Conservation (phyloP, 2,888 invertebrate species). For the Athripsodes cinereus region DNA sequence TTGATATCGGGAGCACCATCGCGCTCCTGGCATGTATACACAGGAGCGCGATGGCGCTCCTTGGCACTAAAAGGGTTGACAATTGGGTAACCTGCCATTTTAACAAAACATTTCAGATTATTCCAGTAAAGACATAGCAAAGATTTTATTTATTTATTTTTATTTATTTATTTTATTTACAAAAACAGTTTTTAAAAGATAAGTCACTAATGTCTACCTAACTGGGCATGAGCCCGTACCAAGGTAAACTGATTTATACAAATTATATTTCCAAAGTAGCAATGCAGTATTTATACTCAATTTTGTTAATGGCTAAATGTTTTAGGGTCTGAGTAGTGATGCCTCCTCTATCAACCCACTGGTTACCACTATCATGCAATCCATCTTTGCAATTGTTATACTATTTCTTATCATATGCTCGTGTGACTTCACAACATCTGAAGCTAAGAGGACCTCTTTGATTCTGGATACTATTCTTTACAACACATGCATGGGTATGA, state of each 20-base stretch:
- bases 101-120: too few species aligned
- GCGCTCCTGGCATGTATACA: too few species aligned
- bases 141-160: constrained; percentile 4
- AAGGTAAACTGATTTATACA: not conserved
- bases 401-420: constrained; percentile 3
- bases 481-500: constrained; percentile 7
- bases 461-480: constrained; percentile 14
- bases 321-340: not conserved
- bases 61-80: too few species aligned
- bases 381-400: not conserved
- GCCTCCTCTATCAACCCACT: not conserved
- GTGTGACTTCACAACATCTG: constrained; percentile 4
- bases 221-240: not conserved
- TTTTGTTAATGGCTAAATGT: too few species aligned
- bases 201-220: too few species aligned
- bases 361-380: not conserved
- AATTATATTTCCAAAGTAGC: not conserved
- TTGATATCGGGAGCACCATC: too few species aligned
- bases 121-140: not conserved
- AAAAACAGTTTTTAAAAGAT: too few species aligned
- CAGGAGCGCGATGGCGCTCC: too few species aligned
- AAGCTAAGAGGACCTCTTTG: constrained; percentile 9
- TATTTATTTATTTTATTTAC: too few species aligned
- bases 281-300: too few species aligned
- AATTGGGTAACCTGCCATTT: too few species aligned